phyloP scores from a whole-genome alignment of 2,888 invertebrate species.

The Leptopilina syphax region DNA sequence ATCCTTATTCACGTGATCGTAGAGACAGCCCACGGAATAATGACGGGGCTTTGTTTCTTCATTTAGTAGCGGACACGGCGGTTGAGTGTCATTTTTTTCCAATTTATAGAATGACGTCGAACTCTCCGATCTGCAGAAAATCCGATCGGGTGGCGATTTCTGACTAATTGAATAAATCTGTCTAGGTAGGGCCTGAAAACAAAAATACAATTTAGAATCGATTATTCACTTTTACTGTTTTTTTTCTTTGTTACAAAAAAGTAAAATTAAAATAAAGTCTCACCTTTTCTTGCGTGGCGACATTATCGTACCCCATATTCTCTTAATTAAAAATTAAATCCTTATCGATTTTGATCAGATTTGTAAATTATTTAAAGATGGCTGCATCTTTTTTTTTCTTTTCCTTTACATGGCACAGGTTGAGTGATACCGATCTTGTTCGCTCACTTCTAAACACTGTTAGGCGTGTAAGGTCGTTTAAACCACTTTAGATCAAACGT shows the following conservation, averaged over 20 bases:
- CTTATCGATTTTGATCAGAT: background rate
- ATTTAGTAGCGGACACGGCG: background rate
- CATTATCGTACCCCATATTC: slow-evolving; percentile 25
- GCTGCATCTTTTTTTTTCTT: slow-evolving; percentile 9
- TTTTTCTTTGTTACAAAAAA: too few relatives aligned
- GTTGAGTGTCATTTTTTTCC: background rate
- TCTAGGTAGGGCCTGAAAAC: slow-evolving; percentile 20
- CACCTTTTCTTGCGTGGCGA: slow-evolving; percentile 32
- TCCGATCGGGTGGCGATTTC: slow-evolving; percentile 5
- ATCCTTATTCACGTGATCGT: slow-evolving; percentile 62
- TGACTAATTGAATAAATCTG: slow-evolving; percentile 8
- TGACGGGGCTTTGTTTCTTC: slow-evolving; percentile 58
- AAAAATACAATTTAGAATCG: background rate
- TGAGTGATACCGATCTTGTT: slow-evolving; percentile 44
- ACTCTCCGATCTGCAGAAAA: slow-evolving; percentile 25
- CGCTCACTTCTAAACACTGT: slow-evolving; percentile 49
- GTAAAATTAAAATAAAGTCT: background rate
- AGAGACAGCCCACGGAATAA: slow-evolving; percentile 65
- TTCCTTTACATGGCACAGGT: slow-evolving; percentile 45
- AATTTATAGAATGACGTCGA: slow-evolving; percentile 17
- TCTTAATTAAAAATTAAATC: background rate
- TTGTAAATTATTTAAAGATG: background rate
- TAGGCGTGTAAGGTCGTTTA: slow-evolving; percentile 51
- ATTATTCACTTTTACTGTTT: too few relatives aligned
- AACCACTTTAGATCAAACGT: slow-evolving; percentile 54